Percentiles rank a stretch among this genome's conserved stretches.
Evolutionary conservation across 2,113 vertebrate species (phyloP).

Genomic region (Sprattus sprattus): DNA sequence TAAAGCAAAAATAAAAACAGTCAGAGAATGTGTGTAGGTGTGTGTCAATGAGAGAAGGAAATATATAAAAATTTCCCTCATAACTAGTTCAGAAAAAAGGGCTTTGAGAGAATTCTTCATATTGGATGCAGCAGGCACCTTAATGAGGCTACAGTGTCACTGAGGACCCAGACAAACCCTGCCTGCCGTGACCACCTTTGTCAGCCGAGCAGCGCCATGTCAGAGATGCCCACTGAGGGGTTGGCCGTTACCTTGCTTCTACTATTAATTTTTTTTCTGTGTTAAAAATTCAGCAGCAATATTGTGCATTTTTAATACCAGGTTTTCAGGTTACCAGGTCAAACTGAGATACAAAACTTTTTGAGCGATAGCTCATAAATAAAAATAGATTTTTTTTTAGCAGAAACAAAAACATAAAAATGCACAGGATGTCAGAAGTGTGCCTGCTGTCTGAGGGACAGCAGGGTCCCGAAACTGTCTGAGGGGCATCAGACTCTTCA

Average conservation of each 20-base stretch:
- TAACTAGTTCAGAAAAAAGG: neutral
- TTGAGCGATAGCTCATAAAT: too few species aligned
- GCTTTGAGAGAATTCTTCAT: neutral
- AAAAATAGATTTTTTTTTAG: too few species aligned
- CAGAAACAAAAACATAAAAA: too few species aligned
- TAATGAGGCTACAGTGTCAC: slow-evolving; percentile 19
- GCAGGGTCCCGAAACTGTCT: too few species aligned
- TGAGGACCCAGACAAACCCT: slow-evolving; percentile 6
- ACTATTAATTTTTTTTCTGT: neutral
- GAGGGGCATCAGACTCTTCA: too few species aligned
- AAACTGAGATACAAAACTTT: too few species aligned
- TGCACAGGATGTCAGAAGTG: too few species aligned
- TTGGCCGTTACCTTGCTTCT: slow-evolving; percentile 56
- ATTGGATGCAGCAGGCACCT: neutral
- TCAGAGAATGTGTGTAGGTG: neutral
- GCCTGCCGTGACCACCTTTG: slow-evolving; percentile 5
- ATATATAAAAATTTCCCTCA: neutral
- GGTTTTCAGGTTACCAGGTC: too few species aligned
- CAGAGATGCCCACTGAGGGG: slow-evolving; percentile 56
- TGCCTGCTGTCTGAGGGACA: too few species aligned
- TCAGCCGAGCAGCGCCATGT: neutral
- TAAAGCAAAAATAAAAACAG: too few species aligned
- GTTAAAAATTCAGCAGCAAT: too few species aligned
- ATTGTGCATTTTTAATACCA: too few species aligned
- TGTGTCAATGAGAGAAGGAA: neutral